Evolutionary conservation across 1,140 invertebrate species (phyloP), one percentile per base, ranked within the genome.

Genomic region (Hormaphis cornu): DNA sequence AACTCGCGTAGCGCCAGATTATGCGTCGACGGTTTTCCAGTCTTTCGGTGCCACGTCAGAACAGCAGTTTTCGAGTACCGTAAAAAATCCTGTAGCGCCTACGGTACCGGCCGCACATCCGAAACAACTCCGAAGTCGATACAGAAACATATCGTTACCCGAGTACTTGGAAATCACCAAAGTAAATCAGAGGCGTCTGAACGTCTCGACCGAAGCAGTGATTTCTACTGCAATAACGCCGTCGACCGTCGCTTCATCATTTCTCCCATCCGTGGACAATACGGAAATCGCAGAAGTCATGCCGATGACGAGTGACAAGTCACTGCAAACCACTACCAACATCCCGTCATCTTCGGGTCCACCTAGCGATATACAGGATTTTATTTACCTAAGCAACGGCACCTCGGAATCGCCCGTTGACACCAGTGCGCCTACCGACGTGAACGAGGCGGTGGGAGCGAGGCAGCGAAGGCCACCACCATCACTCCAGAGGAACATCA

Each of bases 101-200:
- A 16, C 26, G 1, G 18, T 9, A 30, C 12, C 46, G 3, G 4
- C 40, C 3, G 40, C 6, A 18, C n/a, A 24, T 24, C 50, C 50
- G 4, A 53, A 53, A n/a, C 30, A 53, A 6, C 26, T 53, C 3
- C 12, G 50, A 14, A 28, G n/a, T 22, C 61, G 61, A 1, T 66
- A 66, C 18, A 20, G 44, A 7, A 66, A 66, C 12, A 66, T 66
- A 22, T 50, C 61, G 26, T 24, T 66, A 7, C 61, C 61, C 2
- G 61, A 66, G 22, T 66, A 66, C 12, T 33, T 66, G 44, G 61
- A 66, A 10, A 66, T 66, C 3, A 66, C 44, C 12, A 50, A 46
- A 50, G 18, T 66, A 1, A 66, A 66, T 30, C 61, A 66, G 0
- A 66, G 28, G n/a, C 61, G 61, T 12, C 35, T 50, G 28, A 66